Evolutionary conservation across 2,797 vertebrate genomes (phyloP), one percentile per base, ranked within the genome.

Genomic region (Melopsittacus undulatus): DNA sequence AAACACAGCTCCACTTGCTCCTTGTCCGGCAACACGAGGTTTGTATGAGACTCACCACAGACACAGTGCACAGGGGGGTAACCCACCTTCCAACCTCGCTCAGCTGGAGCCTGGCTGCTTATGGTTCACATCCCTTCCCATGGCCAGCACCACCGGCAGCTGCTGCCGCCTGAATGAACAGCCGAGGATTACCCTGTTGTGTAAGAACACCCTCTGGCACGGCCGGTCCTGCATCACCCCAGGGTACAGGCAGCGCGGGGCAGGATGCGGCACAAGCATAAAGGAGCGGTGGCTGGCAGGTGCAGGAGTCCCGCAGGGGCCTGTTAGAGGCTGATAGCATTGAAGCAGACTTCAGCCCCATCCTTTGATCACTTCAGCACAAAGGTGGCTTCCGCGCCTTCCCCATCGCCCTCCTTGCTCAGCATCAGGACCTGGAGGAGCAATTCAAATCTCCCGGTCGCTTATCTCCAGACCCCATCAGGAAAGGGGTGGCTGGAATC

Each of bases 271-370:
- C 81, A 17, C 5, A 0, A 2, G 62, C 61, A 70, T 12, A 90
- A 87, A 59, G 85, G n/a, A 82, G 51, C 0, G 1, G 54, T 1
- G 7, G 32, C 81, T 4, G 0, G 90, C 93, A 93, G 93, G 83
- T 93, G 95, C 95, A 10, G 84, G 54, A 29, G 68, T 34, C 72
- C 64, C 23, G 0, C 1, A 7, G 83, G 85, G 66, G 57, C 16
- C 93, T 95, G 93, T 3, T 15, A 6, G 3, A 1, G 56, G 59
- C 89, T 95, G 95, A 95, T 93, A 95, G 94, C 64, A 89, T 79
- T 92, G 82, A 86, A 32, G 54, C 68, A 49, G 87, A 74, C 42
- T 4, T 64, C 66, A 62, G 82, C 23, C 15, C 48, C 34, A 57
- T 0, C 54, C 62, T 70, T 91, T 4, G 27, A 76, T 63, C 48